These are phyloP conservation scores for Liasis olivaceus DNA, from an alignment of 2,797 vertebrate species.

Conservation along the genomic window DNA sequence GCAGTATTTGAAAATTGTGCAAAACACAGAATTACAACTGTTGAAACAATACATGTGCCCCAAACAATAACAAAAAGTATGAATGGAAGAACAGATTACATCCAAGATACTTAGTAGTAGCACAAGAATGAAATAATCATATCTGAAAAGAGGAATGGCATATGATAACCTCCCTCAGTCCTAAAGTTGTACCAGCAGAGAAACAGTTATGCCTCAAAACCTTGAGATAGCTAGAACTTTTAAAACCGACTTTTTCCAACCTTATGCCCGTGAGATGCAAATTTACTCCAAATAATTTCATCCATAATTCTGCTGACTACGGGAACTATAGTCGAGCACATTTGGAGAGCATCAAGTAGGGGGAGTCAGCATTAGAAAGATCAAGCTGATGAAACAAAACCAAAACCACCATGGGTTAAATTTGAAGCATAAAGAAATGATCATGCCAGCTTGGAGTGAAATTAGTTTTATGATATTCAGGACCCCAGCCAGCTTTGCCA, in stretches of 20 bases:
- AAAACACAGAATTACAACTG: constrained; percentile 51
- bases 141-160: constrained; percentile 23
- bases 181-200: neutral
- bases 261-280: neutral
- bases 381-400: neutral
- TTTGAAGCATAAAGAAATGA: neutral
- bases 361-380: neutral
- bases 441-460: neutral
- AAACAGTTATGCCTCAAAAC: constrained; percentile 24
- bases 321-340: neutral
- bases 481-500: no score
- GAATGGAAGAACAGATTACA: constrained; percentile 24
- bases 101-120: constrained; percentile 44
- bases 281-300: neutral
- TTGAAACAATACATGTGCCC: constrained; percentile 11
- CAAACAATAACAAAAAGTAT: constrained; percentile 26
- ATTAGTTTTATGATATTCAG: constrained; percentile 9
- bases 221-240: neutral
- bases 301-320: neutral
- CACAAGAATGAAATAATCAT: constrained; percentile 28
- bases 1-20: constrained; percentile 61
- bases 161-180: neutral
- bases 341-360: neutral
- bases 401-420: constrained; percentile 25
- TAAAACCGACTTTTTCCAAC: neutral